phyloP scores from a whole-genome alignment of 2,888 invertebrate genomes.

The Troides helena region DNA sequence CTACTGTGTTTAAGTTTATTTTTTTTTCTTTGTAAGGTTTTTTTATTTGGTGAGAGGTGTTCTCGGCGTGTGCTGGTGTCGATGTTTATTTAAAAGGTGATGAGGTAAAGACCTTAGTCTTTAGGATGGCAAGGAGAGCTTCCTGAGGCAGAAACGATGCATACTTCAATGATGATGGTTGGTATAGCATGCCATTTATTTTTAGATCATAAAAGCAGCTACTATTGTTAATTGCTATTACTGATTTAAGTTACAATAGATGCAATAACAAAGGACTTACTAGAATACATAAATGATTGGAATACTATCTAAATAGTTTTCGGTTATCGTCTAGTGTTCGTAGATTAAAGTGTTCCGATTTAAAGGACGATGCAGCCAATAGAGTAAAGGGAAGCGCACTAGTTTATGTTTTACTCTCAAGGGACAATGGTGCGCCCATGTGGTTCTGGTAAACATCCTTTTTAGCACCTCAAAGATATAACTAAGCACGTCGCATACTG shows the following conservation, averaged over 20 bases:
- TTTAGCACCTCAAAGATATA: too few species aligned
- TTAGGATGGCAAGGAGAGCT: slow-evolving; percentile 48
- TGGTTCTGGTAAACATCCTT: too few species aligned
- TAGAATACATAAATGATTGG: not conserved
- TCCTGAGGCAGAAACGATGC: slow-evolving; percentile 57
- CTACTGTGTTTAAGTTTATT: slow-evolving; percentile 37
- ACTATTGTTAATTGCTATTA: slow-evolving; percentile 14
- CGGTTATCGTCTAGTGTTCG: too few species aligned
- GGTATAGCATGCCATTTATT: slow-evolving; percentile 39
- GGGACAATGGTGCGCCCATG: too few species aligned
- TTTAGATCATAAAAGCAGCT: slow-evolving; percentile 10
- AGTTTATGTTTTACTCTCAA: too few species aligned
- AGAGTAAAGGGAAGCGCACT: too few species aligned
- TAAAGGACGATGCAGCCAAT: too few species aligned
- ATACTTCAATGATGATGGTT: slow-evolving; percentile 77
- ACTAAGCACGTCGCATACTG: too few species aligned
- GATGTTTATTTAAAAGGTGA: slow-evolving; percentile 72
- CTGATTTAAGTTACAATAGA: not conserved
- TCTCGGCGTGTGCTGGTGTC: slow-evolving; percentile 66
- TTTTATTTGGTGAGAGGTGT: slow-evolving; percentile 65
- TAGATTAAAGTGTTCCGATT: too few species aligned
- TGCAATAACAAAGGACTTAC: not conserved
- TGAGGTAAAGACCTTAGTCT: slow-evolving; percentile 63
- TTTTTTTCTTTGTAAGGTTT: slow-evolving; percentile 39
- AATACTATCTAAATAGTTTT: too few species aligned